phyloP scores from a whole-genome alignment of 2,113 vertebrate species.

The Canis aureus region DNA sequence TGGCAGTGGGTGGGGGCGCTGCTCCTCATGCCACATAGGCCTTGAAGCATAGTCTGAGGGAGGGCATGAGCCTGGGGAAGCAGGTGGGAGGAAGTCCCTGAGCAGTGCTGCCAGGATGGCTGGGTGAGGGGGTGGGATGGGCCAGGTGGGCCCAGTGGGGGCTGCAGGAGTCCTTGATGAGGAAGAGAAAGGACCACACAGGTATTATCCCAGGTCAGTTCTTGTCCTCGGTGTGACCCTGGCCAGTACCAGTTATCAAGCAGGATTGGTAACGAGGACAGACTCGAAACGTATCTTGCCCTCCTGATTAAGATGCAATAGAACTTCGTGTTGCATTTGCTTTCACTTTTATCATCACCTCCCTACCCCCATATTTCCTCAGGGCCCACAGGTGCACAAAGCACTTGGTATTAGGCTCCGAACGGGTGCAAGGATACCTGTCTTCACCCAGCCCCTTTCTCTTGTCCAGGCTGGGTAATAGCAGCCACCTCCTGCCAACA shows the following conservation, averaged over 20 bases:
- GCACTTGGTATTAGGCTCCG: neutral
- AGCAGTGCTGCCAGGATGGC: neutral
- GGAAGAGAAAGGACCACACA: neutral
- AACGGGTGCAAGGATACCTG: neutral
- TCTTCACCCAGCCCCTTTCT: neutral
- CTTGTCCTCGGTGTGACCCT: neutral
- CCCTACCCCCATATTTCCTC: too few species aligned
- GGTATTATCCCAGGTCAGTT: neutral
- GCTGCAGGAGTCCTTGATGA: fast-evolving
- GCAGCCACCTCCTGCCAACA: neutral
- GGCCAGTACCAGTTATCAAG: neutral
- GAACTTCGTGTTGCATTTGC: neutral
- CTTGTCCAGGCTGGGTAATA: neutral
- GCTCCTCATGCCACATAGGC: neutral
- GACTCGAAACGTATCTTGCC: neutral
- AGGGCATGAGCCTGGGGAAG: neutral
- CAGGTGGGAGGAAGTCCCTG: neutral
- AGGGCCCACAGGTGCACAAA: neutral
- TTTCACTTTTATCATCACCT: neutral
- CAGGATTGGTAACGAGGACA: neutral
- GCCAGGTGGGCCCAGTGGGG: neutral
- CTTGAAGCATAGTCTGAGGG: neutral
- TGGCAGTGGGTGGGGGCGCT: neutral
- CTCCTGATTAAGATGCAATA: neutral
- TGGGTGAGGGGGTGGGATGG: too few species aligned